Base-by-base conservation (phyloP, 1,140 invertebrate genomes). In the Drosophila punjabiensis region DNA sequence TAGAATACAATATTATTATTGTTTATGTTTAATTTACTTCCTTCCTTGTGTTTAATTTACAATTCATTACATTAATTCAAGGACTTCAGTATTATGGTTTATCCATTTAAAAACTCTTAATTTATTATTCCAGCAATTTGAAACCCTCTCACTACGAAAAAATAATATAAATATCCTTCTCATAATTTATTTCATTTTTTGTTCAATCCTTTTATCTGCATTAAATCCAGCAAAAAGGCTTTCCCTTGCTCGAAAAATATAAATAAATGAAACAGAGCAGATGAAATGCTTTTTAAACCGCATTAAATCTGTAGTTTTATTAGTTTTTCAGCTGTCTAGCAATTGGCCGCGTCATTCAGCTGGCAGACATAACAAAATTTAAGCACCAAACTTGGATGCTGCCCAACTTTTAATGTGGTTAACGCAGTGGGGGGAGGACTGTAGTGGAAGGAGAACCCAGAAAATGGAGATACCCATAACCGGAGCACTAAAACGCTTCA, bases 381-480 rank as follows among this genome's bases (percentile, higher is more conserved):
- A 81, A 88, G 81, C 67, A 77, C 47, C 52, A 69, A 89, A 75
- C 69, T 89, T 81, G 60, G 53, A 48, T 71, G 76, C 73, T 76
- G 81, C 55, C 78, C 74, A 88, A 89, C 55, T 89, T 88, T 89
- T 85, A 88, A 88, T 89, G 85, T 43, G 74, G 69, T 85, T 85
- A 88, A 66, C 47, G 24, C 24, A 41, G 65, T 20, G n/a, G 1
- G 18, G 4, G 33, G n/a, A 20, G 3, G 11, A 4, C 0, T 5
- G 35, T 5, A 4, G 35, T 0, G 3, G 20, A 1, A 4, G 14
- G 14, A 11, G 20, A 41, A 50, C 48, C 48, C 71, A 67, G 41
- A 48, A 68, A 71, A 63, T 48, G 37, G 35, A 52, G 41, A 69
- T 53, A 39, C 35, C 20, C 48, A 41, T 58, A 70, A 43, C 43